Evolutionary conservation across 2,797 vertebrate species (phyloP).

Genomic region (Coendou prehensilis): DNA sequence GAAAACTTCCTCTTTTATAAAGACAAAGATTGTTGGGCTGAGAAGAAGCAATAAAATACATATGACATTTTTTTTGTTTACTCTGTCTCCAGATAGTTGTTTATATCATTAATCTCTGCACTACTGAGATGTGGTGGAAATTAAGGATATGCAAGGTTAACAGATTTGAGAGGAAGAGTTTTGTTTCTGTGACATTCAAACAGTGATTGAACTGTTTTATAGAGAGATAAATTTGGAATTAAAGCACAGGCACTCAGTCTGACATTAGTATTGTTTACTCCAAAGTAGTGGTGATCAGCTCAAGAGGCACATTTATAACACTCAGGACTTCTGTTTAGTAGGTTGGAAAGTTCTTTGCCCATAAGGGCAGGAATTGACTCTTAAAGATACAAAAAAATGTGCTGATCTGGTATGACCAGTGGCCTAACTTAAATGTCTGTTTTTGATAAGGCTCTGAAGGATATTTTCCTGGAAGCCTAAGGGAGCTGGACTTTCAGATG

Average conservation of each 20-base stretch:
- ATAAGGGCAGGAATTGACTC: slow-evolving; percentile 14
- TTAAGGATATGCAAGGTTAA: slow-evolving; percentile 21
- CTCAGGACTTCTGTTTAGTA: slow-evolving; percentile 51
- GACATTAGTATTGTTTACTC: slow-evolving; percentile 39
- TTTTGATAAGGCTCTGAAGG: slow-evolving; percentile 60
- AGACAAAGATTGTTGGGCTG: slow-evolving; percentile 22
- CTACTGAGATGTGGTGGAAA: slow-evolving; percentile 45
- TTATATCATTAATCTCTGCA: slow-evolving; percentile 59
- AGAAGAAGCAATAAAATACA: slow-evolving; percentile 63
- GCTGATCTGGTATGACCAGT: slow-evolving; percentile 51
- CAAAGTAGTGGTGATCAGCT: slow-evolving; percentile 34
- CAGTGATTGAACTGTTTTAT: slow-evolving; percentile 51
- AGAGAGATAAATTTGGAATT: slow-evolving; percentile 50
- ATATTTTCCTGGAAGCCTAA: slow-evolving; percentile 63
- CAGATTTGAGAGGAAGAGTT: slow-evolving; percentile 27
- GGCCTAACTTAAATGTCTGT: slow-evolving; percentile 23
- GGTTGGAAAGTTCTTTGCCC: slow-evolving; percentile 49
- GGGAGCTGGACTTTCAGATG: slow-evolving; percentile 63
- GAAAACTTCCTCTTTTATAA: slow-evolving; percentile 28
- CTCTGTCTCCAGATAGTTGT: slow-evolving; percentile 55
- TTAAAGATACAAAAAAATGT: slow-evolving; percentile 54
- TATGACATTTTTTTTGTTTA: slow-evolving; percentile 62
- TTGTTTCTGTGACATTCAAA: slow-evolving; percentile 45
- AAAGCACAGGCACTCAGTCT: slow-evolving; percentile 14
- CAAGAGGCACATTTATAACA: slow-evolving; percentile 58